Percentiles rank a stretch among this genome's conserved stretches.
Evolutionary conservation across 2,113 vertebrate species (phyloP).

Genomic region (Phylloscopus whistleri): DNA sequence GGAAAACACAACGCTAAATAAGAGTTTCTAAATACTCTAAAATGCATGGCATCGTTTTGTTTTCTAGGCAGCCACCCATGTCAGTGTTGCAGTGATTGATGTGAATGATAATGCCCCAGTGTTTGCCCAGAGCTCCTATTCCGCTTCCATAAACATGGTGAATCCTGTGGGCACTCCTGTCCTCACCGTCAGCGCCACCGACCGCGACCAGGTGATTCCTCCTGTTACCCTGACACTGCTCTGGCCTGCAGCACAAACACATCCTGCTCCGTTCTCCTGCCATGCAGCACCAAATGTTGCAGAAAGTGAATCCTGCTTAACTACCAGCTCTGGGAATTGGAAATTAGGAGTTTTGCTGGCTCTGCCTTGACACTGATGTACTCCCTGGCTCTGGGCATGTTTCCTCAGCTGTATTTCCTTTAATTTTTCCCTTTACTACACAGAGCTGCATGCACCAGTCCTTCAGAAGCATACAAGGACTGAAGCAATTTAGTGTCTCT

Average conservation of each 20-base stretch:
- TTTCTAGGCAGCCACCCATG: constrained; percentile 23
- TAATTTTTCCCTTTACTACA: background rate
- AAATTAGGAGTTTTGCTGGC: background rate
- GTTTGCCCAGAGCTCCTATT: constrained; percentile 52
- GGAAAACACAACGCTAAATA: background rate
- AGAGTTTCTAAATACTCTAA: background rate
- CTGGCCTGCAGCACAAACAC: background rate
- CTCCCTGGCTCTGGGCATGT: background rate
- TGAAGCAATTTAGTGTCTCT: background rate
- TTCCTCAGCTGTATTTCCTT: background rate
- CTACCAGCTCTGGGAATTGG: background rate
- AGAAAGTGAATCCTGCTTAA: background rate
- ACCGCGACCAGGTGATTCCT: constrained; percentile 59
- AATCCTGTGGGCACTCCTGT: constrained; percentile 45
- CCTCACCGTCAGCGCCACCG: constrained; percentile 29
- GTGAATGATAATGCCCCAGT: constrained; percentile 65
- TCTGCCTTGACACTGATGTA: background rate
- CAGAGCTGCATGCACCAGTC: background rate
- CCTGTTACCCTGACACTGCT: background rate
- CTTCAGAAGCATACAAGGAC: background rate
- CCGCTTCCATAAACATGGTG: constrained; percentile 27
- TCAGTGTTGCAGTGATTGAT: constrained; percentile 49
- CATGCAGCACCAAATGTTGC: background rate
- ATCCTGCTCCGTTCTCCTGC: background rate
- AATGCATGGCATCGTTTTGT: background rate